phyloP scores from a whole-genome alignment of 1,140 invertebrate species.

The Pseudomyrmex flavicornis region DNA sequence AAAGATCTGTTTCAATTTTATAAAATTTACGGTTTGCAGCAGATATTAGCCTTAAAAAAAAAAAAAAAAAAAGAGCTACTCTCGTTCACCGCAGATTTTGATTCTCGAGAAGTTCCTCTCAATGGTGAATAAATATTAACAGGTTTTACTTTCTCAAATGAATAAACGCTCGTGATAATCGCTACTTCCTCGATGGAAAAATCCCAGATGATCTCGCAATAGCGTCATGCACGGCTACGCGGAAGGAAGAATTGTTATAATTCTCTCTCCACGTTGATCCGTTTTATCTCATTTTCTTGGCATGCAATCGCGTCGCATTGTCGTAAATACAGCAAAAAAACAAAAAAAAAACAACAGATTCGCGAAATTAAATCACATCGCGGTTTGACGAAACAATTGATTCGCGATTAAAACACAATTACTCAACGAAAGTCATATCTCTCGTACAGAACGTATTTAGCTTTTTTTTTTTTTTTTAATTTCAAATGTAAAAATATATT shows the following conservation, averaged over 20 bases:
- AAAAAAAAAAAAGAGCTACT: too few relatives aligned
- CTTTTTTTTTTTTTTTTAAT: background rate
- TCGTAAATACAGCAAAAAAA: conserved; percentile 21
- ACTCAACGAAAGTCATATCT: background rate
- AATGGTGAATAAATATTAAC: background rate
- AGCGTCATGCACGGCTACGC: background rate
- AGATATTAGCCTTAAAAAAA: too few relatives aligned
- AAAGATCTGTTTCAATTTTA: too few relatives aligned
- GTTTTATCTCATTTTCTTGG: conserved; percentile 14
- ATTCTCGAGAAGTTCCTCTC: background rate
- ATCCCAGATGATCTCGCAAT: conserved; percentile 37
- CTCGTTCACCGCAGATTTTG: background rate
- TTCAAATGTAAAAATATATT: background rate
- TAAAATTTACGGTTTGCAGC: too few relatives aligned
- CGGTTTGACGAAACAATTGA: conserved; percentile 10
- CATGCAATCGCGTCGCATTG: background rate
- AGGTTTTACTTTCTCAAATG: background rate
- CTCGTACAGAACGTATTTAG: background rate
- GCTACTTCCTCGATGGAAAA: background rate
- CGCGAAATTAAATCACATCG: conserved; percentile 12
- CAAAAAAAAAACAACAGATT: conserved; percentile 11
- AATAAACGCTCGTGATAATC: background rate
- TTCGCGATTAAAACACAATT: background rate
- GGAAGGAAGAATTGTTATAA: conserved; percentile 25
- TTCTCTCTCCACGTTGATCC: conserved; percentile 7